These are phyloP conservation scores for Eudemis profundana DNA, from an alignment of 2,888 invertebrate species.

Conservation along the genomic window DNA sequence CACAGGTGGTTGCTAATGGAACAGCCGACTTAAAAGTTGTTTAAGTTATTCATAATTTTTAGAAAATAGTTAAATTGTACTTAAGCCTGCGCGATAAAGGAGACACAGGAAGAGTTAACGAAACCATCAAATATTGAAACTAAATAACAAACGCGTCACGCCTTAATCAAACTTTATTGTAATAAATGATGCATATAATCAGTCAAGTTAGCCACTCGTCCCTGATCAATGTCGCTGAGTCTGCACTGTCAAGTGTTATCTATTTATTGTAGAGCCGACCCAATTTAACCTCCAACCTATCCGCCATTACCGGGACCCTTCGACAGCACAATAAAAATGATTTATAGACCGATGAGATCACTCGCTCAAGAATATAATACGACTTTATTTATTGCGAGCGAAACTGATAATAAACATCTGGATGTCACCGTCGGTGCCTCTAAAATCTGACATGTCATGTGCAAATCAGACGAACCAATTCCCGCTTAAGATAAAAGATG, in stretches of 20 bases:
- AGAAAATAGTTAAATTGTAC: too few species aligned
- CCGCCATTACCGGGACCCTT: slow-evolving; percentile 73
- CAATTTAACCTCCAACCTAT: slow-evolving; percentile 69
- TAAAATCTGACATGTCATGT: slow-evolving; percentile 43
- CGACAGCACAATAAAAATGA: slow-evolving; percentile 82
- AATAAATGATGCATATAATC: slow-evolving; percentile 33
- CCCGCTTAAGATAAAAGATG: too few species aligned
- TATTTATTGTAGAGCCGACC: slow-evolving; percentile 71
- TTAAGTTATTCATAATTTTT: too few species aligned
- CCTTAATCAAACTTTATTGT: neutral
- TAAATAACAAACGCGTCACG: slow-evolving; percentile 4
- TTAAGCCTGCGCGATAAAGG: too few species aligned
- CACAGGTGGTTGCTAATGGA: too few species aligned
- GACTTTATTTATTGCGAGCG: slow-evolving; percentile 76
- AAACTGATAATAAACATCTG: slow-evolving; percentile 77
- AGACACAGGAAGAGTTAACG: too few species aligned
- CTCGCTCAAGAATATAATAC: slow-evolving; percentile 78
- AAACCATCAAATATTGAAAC: slow-evolving; percentile 35
- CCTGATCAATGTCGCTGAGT: slow-evolving; percentile 40
- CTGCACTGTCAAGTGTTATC: slow-evolving; percentile 58
- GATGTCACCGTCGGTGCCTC: slow-evolving; percentile 60
- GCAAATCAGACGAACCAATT: neutral
- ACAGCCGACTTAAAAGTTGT: too few species aligned
- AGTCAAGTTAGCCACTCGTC: slow-evolving; percentile 25
- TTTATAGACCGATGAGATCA: slow-evolving; percentile 77